Evolutionary conservation across 2,113 vertebrate species (phyloP), one percentile per base, ranked within the genome.

Genomic region (Indri indri): DNA sequence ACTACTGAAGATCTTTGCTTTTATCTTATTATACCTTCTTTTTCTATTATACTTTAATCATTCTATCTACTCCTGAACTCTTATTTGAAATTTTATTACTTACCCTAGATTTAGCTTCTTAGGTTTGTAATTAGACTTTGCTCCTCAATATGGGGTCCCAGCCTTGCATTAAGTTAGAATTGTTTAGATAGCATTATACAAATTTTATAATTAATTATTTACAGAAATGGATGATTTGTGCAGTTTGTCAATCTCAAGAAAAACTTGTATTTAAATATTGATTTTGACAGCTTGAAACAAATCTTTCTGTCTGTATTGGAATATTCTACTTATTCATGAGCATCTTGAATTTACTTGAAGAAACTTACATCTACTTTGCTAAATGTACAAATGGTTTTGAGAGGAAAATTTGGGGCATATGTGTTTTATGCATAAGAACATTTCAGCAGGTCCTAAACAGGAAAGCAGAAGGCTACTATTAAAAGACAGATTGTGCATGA

Each of bases 391-490:
- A 88, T 79, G 85, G 37, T 27, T 45, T 96, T 96, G 63, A 80
- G 76, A 90, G 45, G 12, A 86, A 79, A 81, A 52, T 25, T 42
- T 76, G 76, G 71, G 37, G 52, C 74, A 88, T 68, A 86, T 96
- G 90, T 45, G 94, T 93, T 97, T 96, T 73, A 96, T n/a, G 77
- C 73, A 61, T 63, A 83, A 96, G 68, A 96, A 71, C 76, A 23
- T 84, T 71, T 96, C 96, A 92, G 42, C 57, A 88, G 95, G 73
- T 52, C 37, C 32, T 82, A n/a, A 27, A 52, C 57, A 94, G 92
- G 90, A 94, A 94, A 97, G 94, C 85, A 57, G 14, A 90, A 94
- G 52, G 73, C 37, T 96, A 92, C 92, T 96, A 97, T 98, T 91
- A 93, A 84, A 97, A 85, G 86, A 97, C 88, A 85, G 37, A 96